Base-by-base conservation (phyloP, 2,888 invertebrate genomes). In the Polydrusus tereticollis region DNA sequence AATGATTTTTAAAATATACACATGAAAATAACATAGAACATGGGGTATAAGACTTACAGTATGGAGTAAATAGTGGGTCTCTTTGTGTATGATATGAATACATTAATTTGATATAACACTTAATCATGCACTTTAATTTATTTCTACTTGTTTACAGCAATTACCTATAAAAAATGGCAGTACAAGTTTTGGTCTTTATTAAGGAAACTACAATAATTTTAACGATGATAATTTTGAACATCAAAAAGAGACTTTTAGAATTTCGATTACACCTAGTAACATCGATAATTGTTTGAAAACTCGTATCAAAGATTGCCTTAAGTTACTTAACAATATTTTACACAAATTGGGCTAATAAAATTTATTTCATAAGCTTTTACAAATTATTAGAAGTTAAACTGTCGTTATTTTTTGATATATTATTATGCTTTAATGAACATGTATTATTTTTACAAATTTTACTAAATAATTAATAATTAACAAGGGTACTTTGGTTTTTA, bases 1-100 rank as follows among this genome's bases (percentile, higher is more conserved):
- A 82, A 83, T 82, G 82, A 84, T 80, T 82, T 81, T 82, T 79
- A 82, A 84, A 84, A 83, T 84, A 82, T 82, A 79, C 76, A 78
- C 62, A 55, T 68, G 64, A 64, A 73, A 45, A 58, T 69, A 68
- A 71, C 68, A 73, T 73, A 73, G 58, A 69, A 67, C 52, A 67
- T 69, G 69, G 52, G n/a, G 59, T 68, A 68, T 63, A 69, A 52
- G 64, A 72, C 60, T 57, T 68, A 72, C 58, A 38, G 57, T 64
- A 70, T 58, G 43, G 65, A 55, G 63, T 64, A 72, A 72, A 72
- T 68, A 72, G 68, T 41, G 45, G 52, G 45, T 62, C 50, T 29
- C 52, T 66, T 71, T 63, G 43, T 45, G 50, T 66, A 69, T 73
- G 73, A 73, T 73, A 73, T 73, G 73, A 73, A 73, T 73, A 69